Base-by-base conservation (phyloP, 2,797 vertebrate species). In the Urocyon cinereoargenteus region DNA sequence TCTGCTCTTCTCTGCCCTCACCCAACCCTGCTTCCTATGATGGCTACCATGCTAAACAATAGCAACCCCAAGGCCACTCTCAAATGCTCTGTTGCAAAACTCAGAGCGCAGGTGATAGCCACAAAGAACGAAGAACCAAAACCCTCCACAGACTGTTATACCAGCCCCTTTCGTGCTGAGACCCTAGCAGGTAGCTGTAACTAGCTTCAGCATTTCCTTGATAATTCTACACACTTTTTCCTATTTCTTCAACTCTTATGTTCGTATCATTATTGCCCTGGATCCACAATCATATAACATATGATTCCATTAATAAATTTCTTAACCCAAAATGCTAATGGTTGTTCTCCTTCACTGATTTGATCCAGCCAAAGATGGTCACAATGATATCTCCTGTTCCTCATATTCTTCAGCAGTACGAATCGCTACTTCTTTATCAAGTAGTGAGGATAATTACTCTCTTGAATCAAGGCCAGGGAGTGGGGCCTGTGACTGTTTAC, bases 161-260 rank as follows among this genome's bases (percentile, higher is more conserved):
- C 31, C 24, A 72, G 11, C 5, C 10, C 15, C 5, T 1, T 53
- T 62, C 1, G 2, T 34, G 18, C 10, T 34, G 2, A 4, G 55
- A 55, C 19, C 70, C 21, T 75, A 75, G 81, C 66, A 68, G 16
- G 15, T 70, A 34, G 10, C n/a, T 36, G 0, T 24, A 51, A 70
- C 13, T 59, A 73, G 36, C 7, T 64, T 92, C 18, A 57, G 2
- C 78, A 66, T 36, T 31, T 86, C 8, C 66, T 19, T 57, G 31
- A 53, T 36, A 82, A 86, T 18, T 73, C 5, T n/a, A 53, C 2
- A 21, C 0, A 18, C 12, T 66, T 81, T 61, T 70, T 66, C 83
- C 31, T 55, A 16, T 77, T 89, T 61, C 36, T 82, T 8, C n/a
- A 72, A 28, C 24, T 78, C 14, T 9, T 57, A 19, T 18, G 45